Conservation (phyloP, 2,113 vertebrate genomes). For the Rhynchomys soricoides region DNA sequence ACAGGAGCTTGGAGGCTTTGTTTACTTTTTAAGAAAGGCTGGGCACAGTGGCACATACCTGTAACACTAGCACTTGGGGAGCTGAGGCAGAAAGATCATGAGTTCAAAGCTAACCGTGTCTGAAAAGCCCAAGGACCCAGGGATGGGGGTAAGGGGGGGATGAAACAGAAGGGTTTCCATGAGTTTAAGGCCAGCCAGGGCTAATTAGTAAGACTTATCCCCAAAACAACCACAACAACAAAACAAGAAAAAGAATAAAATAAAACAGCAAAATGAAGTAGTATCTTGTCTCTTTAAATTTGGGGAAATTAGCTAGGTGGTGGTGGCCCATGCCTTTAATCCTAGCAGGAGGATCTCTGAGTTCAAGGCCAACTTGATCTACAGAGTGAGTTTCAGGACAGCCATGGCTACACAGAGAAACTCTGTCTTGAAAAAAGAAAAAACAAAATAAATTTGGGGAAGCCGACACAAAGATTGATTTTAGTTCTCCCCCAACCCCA, state of each 20-base stretch:
- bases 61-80: not conserved
- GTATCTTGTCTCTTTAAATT: not conserved
- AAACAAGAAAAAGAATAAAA: not conserved
- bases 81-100: not conserved
- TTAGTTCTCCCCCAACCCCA: not conserved
- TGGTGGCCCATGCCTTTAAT: not conserved
- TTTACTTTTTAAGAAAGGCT: constrained; percentile 5
- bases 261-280: not conserved
- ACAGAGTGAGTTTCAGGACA: not conserved
- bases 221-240: too few relatives aligned
- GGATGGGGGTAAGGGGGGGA: not conserved
- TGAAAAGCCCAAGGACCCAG: not conserved
- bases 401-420: not conserved
- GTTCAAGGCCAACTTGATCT: not conserved
- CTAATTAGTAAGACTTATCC: not conserved
- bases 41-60: not conserved
- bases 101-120: not conserved
- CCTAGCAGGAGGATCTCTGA: not conserved
- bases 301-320: not conserved
- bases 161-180: not conserved
- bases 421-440: not conserved
- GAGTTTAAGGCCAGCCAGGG: not conserved
- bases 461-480: not conserved
- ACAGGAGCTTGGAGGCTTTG: not conserved
- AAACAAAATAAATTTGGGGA: not conserved